Percentiles rank a stretch among this genome's conserved stretches.
These are phyloP conservation scores for Mesaphorura yosii DNA, from an alignment of 1,140 invertebrate species.

Conservation along the genomic window DNA sequence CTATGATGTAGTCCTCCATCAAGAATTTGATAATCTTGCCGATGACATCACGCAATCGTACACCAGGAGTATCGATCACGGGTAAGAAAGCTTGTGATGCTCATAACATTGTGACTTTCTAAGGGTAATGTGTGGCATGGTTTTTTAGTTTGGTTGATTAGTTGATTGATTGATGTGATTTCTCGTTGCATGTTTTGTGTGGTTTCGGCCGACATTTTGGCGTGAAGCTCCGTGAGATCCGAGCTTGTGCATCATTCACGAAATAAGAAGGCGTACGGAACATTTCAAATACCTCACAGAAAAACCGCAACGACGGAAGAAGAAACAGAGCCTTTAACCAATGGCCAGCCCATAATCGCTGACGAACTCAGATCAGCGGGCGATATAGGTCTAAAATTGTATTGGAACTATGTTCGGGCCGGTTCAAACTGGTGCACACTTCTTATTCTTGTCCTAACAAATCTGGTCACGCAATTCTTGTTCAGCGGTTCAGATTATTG, in stretches of 20 bases:
- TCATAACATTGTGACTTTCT: no score
- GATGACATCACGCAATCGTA: background rate
- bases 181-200: background rate
- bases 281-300: no score
- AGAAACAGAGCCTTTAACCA: background rate
- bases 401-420: constrained; percentile 22
- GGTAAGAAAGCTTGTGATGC: no score
- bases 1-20: background rate
- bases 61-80: no score
- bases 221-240: background rate
- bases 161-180: background rate
- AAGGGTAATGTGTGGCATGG: no score
- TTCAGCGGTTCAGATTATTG: constrained; percentile 30
- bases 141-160: background rate
- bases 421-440: constrained; percentile 5
- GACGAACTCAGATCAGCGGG: constrained; percentile 18
- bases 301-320: no score
- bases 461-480: constrained; percentile 17
- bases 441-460: background rate
- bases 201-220: background rate
- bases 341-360: constrained; percentile 4
- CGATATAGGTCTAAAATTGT: constrained; percentile 11
- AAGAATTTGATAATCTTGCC: background rate
- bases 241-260: background rate
- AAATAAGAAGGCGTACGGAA: background rate